Conservation (phyloP, 2,113 vertebrate genomes). For the Trichomycterus rosablanca region DNA sequence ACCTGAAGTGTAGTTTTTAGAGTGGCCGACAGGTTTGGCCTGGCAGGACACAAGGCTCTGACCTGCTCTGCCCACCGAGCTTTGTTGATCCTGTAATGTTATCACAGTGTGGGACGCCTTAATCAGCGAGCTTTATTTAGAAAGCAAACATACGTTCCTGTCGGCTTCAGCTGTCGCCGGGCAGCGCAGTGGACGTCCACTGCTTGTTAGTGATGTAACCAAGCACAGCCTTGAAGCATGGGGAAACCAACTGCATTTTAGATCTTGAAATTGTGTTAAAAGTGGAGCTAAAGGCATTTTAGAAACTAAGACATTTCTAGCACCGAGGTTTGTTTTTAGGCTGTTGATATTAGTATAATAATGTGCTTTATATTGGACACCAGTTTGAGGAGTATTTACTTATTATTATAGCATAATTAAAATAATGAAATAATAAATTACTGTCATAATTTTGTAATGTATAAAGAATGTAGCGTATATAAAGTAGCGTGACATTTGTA, state of each 20-base stretch:
- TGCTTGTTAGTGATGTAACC: conserved; percentile 54
- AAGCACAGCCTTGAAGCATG: conserved; percentile 26
- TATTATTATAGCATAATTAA: too few species aligned
- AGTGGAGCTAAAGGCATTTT: conserved; percentile 5
- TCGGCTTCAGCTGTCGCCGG: conserved; percentile 61
- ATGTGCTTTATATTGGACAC: too few species aligned
- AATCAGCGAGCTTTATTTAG: conserved; percentile 72
- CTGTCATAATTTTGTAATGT: too few species aligned
- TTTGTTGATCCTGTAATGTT: conserved; percentile 67
- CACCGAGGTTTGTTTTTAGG: not conserved
- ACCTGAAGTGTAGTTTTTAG: too few species aligned
- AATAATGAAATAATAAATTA: too few species aligned
- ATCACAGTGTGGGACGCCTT: conserved; percentile 63
- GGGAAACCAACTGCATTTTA: not conserved
- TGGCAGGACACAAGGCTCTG: too few species aligned
- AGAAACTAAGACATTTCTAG: not conserved
- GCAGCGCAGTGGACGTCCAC: conserved; percentile 54
- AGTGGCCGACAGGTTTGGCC: conserved; percentile 26
- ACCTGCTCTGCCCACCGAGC: conserved; percentile 51
- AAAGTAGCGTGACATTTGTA: too few species aligned
- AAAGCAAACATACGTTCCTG: conserved; percentile 65
- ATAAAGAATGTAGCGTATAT: too few species aligned
- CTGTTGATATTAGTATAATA: too few species aligned
- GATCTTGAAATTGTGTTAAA: not conserved
- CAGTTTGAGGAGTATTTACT: too few species aligned